phyloP scores from a whole-genome alignment of 1,140 invertebrate species.

The Oryzaephilus surinamensis region DNA sequence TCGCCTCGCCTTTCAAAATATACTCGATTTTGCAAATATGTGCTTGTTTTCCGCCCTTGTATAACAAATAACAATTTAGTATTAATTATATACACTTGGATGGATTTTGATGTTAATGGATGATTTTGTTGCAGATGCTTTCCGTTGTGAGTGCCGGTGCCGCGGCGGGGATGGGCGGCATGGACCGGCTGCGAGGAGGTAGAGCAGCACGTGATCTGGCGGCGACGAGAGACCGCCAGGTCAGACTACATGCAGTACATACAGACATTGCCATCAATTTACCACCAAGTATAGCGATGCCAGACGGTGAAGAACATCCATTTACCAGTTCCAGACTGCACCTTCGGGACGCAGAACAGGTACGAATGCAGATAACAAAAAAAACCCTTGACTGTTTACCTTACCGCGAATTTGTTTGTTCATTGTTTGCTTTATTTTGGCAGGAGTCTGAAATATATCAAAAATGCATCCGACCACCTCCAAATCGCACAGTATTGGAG shows the following conservation, averaged over 20 bases:
- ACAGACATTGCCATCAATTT: slow-evolving; percentile 53
- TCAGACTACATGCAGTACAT: slow-evolving; percentile 46
- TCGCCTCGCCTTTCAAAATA: too few relatives aligned
- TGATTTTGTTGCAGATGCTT: slow-evolving; percentile 48
- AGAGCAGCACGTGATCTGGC: slow-evolving; percentile 37
- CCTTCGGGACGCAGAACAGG: slow-evolving; percentile 52
- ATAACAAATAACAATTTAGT: too few relatives aligned
- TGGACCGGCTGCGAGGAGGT: slow-evolving; percentile 39
- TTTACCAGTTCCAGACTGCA: slow-evolving; percentile 50
- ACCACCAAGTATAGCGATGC: slow-evolving; percentile 55
- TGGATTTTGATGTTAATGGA: slow-evolving; percentile 6
- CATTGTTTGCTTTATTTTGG: too few relatives aligned
- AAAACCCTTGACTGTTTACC: background rate
- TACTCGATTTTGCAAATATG: too few relatives aligned
- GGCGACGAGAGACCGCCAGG: slow-evolving; percentile 42
- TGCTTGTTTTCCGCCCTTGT: too few relatives aligned
- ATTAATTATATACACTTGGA: slow-evolving; percentile 3
- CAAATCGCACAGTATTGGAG: slow-evolving; percentile 59
- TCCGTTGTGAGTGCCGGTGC: slow-evolving; percentile 49
- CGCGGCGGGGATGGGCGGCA: slow-evolving; percentile 41
- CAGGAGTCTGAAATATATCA: slow-evolving; percentile 58
- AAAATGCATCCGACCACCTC: slow-evolving; percentile 58
- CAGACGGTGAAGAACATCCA: slow-evolving; percentile 60
- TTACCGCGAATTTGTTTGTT: too few relatives aligned
- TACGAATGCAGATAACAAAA: slow-evolving; percentile 22